Evolutionary conservation across 2,797 vertebrate genomes (phyloP).

Genomic region (Pelochelys cantorii): DNA sequence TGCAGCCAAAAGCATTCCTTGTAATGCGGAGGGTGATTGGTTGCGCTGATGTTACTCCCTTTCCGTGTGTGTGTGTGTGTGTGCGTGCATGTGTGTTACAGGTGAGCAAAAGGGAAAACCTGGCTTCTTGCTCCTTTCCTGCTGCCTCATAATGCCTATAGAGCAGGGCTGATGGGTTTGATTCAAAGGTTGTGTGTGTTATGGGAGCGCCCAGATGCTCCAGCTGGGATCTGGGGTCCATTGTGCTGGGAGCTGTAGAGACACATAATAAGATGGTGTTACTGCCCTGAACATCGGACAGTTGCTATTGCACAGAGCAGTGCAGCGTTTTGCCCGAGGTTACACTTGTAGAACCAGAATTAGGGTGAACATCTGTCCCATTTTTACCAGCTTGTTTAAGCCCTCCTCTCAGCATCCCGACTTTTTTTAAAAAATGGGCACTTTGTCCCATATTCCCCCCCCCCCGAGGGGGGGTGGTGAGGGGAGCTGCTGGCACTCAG

Average conservation of each 20-base stretch:
- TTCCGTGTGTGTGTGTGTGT: no score
- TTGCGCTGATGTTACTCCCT: neutral
- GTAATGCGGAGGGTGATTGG: neutral
- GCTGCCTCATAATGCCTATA: neutral
- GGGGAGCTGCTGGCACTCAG: no score
- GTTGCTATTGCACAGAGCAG: neutral
- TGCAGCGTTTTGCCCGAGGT: neutral
- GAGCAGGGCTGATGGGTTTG: neutral
- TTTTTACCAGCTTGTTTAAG: neutral
- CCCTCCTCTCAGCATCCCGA: no score
- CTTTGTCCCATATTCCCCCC: no score
- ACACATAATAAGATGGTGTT: neutral
- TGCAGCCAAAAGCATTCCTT: slow-evolving; percentile 40
- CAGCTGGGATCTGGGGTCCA: neutral
- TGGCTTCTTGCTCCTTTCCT: neutral
- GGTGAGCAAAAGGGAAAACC: neutral
- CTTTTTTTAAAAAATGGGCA: no score
- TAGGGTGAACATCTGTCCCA: neutral
- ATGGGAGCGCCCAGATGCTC: no score
- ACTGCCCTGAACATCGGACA: neutral
- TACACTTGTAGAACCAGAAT: neutral
- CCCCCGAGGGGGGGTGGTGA: no score
- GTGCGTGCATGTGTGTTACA: neutral
- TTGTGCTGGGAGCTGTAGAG: neutral
- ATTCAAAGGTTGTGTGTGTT: neutral